phyloP scores from a whole-genome alignment of 2,113 vertebrate genomes.

The Vireo altiloquus region DNA sequence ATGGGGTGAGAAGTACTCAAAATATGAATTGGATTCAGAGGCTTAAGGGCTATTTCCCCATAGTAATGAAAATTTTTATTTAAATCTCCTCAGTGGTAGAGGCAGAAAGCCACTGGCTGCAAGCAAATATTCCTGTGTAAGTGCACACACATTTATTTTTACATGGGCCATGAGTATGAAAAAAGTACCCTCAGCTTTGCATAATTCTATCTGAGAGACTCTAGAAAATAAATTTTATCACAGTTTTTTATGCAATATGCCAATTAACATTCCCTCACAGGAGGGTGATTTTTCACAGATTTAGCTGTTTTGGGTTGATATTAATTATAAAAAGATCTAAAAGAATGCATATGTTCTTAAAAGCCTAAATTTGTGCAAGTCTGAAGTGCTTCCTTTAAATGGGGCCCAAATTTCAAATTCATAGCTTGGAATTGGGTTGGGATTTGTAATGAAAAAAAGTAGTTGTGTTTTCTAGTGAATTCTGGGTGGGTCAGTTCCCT shows the following conservation, averaged over 20 bases:
- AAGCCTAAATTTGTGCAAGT: background rate
- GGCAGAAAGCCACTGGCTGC: background rate
- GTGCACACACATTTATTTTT: background rate
- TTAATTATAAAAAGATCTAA: background rate
- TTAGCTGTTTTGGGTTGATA: background rate
- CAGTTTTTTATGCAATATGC: background rate
- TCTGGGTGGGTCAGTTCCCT: background rate
- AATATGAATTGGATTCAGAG: background rate
- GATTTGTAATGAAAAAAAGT: background rate
- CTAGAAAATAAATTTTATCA: background rate
- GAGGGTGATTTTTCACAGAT: background rate
- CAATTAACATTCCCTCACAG: background rate
- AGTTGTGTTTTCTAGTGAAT: background rate
- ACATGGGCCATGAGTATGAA: background rate
- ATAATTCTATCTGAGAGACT: background rate
- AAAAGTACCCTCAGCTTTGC: background rate
- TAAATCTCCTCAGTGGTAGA: background rate
- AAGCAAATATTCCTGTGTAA: background rate
- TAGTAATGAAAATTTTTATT: conserved; percentile 1
- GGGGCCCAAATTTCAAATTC: background rate
- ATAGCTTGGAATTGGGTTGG: background rate
- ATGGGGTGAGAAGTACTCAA: background rate
- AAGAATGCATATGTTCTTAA: background rate
- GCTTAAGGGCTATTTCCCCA: background rate
- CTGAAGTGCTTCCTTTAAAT: background rate